These are phyloP conservation scores for Lithobates sylvaticus DNA, from an alignment of 2,797 vertebrate species.

Conservation along the genomic window DNA sequence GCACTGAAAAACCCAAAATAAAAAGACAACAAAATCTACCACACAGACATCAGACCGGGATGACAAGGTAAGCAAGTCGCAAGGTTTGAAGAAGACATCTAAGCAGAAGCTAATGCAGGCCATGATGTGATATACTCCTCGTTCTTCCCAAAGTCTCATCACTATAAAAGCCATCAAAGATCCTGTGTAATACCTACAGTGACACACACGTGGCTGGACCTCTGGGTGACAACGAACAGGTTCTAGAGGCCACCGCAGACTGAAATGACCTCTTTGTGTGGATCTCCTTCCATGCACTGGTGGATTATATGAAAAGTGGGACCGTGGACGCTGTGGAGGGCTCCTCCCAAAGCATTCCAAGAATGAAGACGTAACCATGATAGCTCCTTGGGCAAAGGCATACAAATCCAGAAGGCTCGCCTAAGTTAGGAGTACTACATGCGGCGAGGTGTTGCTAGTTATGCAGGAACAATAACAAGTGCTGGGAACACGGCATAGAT, in stretches of 20 bases:
- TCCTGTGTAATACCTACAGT: conserved; percentile 77
- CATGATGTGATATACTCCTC: not conserved
- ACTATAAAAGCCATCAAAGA: conserved; percentile 5
- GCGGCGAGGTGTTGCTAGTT: not conserved
- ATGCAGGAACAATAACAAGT: not conserved
- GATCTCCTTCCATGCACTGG: conserved; percentile 59
- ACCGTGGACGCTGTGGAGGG: not conserved
- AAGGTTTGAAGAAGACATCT: too few species aligned
- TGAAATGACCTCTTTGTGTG: conserved; percentile 66
- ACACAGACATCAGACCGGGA: too few species aligned
- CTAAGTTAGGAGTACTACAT: conserved; percentile 4
- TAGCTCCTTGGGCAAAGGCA: not conserved
- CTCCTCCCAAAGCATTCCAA: conserved; percentile 80
- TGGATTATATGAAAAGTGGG: conserved; percentile 64
- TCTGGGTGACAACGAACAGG: conserved; percentile 83
- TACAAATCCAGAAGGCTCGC: conserved; percentile 40
- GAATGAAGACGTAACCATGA: conserved; percentile 76
- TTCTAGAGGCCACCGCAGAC: conserved; percentile 73
- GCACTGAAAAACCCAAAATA: too few species aligned
- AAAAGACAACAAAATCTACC: too few species aligned
- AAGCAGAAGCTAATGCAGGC: not conserved
- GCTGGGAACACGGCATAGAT: conserved; percentile 16
- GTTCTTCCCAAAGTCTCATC: not conserved
- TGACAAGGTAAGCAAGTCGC: too few species aligned
- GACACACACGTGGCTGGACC: conserved; percentile 69